A percentile compares a stretch with the other conserved stretches of the same genome.
Evolutionary conservation across 37 sponge, comb jelly and placozoan species (phyloP).

Genomic region (Beroe forskalii): DNA sequence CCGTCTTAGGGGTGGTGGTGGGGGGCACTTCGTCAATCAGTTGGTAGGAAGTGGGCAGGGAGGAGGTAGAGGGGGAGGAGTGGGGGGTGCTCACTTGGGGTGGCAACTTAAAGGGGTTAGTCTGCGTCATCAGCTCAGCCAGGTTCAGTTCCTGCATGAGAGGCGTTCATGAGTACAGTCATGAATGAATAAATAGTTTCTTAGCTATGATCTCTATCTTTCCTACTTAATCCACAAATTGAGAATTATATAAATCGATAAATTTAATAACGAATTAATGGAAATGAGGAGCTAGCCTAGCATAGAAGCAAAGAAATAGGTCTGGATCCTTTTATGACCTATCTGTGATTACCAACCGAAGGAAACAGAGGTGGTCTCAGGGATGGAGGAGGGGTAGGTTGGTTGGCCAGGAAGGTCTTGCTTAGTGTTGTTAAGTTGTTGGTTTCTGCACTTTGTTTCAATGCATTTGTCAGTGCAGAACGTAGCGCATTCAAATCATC

Average conservation of each 20-base stretch:
- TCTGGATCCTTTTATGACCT: no score
- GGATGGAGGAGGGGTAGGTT: not conserved
- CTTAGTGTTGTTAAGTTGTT: not conserved
- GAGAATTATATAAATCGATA: no score
- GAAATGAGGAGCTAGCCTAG: no score
- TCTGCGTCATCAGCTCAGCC: constrained; percentile 18
- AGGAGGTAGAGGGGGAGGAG: not conserved
- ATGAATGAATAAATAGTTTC: not conserved
- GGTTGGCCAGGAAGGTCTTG: not conserved
- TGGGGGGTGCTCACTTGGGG: constrained; percentile 15
- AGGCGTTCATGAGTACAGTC: not conserved
- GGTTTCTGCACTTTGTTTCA: not conserved
- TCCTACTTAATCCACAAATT: no score
- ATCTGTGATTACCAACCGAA: no score
- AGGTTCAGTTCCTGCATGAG: constrained; percentile 9
- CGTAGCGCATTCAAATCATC: not conserved
- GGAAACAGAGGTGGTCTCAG: not conserved
- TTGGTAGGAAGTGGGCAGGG: not conserved
- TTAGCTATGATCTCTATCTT: no score
- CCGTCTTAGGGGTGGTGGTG: constrained; percentile 8
- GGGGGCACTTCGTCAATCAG: not conserved
- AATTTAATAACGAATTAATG: no score
- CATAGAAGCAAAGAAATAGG: no score
- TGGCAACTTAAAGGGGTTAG: not conserved
- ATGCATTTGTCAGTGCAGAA: not conserved